Conservation (phyloP, 2,113 vertebrate genomes). For the Anoura caudifer region DNA sequence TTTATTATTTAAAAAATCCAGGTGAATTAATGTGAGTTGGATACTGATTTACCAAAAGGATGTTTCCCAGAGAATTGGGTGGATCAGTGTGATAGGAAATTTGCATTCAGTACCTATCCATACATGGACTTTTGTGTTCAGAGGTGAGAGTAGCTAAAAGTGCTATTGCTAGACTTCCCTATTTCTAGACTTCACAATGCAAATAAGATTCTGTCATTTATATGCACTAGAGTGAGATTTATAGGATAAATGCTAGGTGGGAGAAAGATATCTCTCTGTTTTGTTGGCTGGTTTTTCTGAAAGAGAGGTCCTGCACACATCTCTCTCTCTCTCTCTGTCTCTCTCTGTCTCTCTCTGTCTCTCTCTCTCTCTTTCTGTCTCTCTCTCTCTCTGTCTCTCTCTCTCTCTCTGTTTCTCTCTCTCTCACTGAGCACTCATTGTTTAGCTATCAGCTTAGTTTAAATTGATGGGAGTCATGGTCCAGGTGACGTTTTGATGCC, state of each 20-base stretch:
- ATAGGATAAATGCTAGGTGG: neutral
- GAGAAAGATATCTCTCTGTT: neutral
- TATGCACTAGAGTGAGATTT: neutral
- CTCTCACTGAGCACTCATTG: neutral
- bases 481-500: neutral
- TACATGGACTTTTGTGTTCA: neutral
- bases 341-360: too few relatives aligned
- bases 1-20: neutral
- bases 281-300: neutral
- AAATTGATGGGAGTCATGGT: neutral
- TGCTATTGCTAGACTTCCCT: neutral
- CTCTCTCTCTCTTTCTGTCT: neutral
- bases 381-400: too few relatives aligned
- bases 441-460: neutral
- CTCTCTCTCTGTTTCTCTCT: too few relatives aligned
- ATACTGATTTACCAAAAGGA: neutral
- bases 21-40: neutral
- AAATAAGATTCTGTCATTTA: neutral
- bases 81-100: neutral
- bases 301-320: too few relatives aligned
- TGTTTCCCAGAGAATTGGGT: neutral
- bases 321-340: too few relatives aligned
- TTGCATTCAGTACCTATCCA: neutral
- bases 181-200: neutral
- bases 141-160: neutral